A percentile compares a stretch with the other conserved stretches of the same genome.
These are phyloP conservation scores for Ammodytes dubius DNA, from an alignment of 2,113 vertebrate genomes.

Conservation along the genomic window DNA sequence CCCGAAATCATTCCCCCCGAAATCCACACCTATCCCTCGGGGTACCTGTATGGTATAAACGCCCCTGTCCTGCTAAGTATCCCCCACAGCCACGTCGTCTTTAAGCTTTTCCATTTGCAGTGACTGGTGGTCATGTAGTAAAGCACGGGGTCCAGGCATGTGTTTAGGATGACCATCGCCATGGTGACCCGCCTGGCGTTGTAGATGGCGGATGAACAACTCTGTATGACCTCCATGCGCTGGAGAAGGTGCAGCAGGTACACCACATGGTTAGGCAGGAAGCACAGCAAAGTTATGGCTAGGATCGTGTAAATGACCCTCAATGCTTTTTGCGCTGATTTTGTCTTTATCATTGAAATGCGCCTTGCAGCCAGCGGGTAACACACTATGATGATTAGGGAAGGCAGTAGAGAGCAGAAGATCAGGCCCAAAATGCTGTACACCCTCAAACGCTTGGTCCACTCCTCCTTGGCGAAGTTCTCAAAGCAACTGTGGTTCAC, in stretches of 20 bases:
- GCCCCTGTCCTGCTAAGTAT: background rate
- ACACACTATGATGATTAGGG: constrained; percentile 79
- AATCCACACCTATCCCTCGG: background rate
- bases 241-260: constrained; percentile 84
- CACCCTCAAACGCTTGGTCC: constrained; percentile 64
- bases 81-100: constrained; percentile 41
- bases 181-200: constrained; percentile 79
- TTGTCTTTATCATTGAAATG: constrained; percentile 69
- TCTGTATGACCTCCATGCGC: constrained; percentile 59
- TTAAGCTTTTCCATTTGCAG: constrained; percentile 69
- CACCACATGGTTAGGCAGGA: constrained; percentile 82
- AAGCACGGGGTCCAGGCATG: constrained; percentile 88
- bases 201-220: constrained; percentile 59
- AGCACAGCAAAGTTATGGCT: constrained; percentile 87
- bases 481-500: constrained; percentile 83
- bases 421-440: constrained; percentile 77
- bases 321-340: constrained; percentile 78
- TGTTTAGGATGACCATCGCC: constrained; percentile 84
- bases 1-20: too few species aligned
- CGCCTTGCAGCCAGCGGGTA: constrained; percentile 81
- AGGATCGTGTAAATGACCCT: constrained; percentile 84
- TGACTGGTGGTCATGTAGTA: constrained; percentile 84
- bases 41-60: constrained; percentile 75
- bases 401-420: constrained; percentile 83
- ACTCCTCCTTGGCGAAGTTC: constrained; percentile 71